Base-by-base conservation (phyloP, 2,797 vertebrate genomes). In the Strix occidentalis region DNA sequence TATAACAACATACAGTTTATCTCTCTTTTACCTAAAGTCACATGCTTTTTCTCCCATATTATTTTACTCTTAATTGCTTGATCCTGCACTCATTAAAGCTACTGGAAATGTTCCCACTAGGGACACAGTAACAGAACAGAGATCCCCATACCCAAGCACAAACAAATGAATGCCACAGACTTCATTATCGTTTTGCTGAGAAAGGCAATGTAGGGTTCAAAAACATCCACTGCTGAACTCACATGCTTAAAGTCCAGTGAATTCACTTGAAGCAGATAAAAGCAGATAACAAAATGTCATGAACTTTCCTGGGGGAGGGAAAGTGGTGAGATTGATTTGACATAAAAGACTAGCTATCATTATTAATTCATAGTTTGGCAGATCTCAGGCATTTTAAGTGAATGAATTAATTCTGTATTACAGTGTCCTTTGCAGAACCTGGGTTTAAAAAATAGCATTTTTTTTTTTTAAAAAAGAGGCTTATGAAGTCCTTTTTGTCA, bases 341-440 rank as follows among this genome's bases (percentile, higher is more conserved):
- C 84, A 81, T 87, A 61, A 96, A 93, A 94, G 66, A 76, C 64
- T 76, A 79, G 39, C 31, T 95, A 87, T 92, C 53, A 14, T 94
- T 85, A 94, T 95, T 96, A 95, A 94, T 95, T 97, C 86, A 87
- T 82, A 61, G 41, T 87, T 92, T 90, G 86, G 60, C 60, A 92
- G 53, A 83, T 87, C 60, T 89, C 3, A 2, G 64, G 60, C 66
- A 61, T 91, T 92, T 90, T 41, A 89, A 87, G 56, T 87, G 80
- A 95, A 86, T 53, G 4, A 93, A 90, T 90, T 81, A 93, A 82
- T 91, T 91, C 58, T 82, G 6, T 77, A 35, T 79, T 88, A 88
- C 53, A 78, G 45, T 63, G 23, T 56, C 57, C 71, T 91, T 64
- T 88, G 31, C 8, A 17, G 58, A 90, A 72, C 45, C 51, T 1